These are phyloP conservation scores for Caenorhabditis plicata DNA, from an alignment of 2,888 invertebrate genomes.

Conservation along the genomic window DNA sequence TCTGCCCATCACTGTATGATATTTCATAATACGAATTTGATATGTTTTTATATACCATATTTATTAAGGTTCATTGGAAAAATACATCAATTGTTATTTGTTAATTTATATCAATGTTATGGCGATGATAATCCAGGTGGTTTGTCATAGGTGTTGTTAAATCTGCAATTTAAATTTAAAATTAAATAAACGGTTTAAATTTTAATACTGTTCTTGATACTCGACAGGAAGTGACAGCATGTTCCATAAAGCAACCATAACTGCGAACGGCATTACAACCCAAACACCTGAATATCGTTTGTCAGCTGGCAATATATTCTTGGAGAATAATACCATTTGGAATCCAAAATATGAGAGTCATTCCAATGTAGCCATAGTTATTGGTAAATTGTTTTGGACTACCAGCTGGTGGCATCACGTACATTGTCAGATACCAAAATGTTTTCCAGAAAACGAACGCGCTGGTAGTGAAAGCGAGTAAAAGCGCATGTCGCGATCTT, in stretches of 20 bases:
- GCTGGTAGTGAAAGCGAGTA: constrained; percentile 52
- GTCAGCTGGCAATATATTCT: not conserved
- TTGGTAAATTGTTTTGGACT: constrained; percentile 28
- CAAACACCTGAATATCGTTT: constrained; percentile 28
- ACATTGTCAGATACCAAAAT: constrained; percentile 53
- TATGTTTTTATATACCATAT: too few species aligned
- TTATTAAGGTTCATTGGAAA: too few species aligned
- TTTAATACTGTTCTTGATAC: constrained; percentile 25
- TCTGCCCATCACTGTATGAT: too few species aligned
- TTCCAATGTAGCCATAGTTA: constrained; percentile 22
- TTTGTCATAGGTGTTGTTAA: constrained; percentile 32
- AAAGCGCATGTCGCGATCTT: constrained; percentile 53
- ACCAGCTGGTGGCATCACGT: constrained; percentile 49
- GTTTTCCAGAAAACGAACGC: constrained; percentile 63
- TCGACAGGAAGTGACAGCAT: constrained; percentile 36
- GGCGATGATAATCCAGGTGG: constrained; percentile 26
- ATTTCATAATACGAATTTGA: too few species aligned
- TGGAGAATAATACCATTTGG: constrained; percentile 22
- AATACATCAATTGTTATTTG: too few species aligned
- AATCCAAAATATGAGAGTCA: constrained; percentile 39
- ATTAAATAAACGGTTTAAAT: not conserved
- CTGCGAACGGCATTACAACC: constrained; percentile 52
- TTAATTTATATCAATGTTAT: constrained; percentile 1
- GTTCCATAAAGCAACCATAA: constrained; percentile 52
- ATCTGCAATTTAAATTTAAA: constrained; percentile 16